These are phyloP conservation scores for Nyctibius grandis DNA, from an alignment of 2,797 vertebrate species.

Conservation along the genomic window DNA sequence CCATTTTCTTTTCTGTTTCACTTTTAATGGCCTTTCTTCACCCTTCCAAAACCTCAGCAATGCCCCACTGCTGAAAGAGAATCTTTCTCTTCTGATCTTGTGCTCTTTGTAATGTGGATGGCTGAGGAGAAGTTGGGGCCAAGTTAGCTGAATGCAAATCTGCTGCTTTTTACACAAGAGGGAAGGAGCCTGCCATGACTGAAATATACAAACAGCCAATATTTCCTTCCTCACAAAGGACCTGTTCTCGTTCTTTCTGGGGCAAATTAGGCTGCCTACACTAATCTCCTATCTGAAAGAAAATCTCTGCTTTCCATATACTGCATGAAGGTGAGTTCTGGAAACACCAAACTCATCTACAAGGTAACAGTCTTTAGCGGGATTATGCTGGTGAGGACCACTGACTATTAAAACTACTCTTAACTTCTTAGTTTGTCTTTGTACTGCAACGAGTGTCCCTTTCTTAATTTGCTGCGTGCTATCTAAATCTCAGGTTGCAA, in stretches of 20 bases:
- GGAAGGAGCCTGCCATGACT: neutral
- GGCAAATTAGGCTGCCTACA: neutral
- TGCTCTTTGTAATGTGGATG: neutral
- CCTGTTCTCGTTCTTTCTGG: neutral
- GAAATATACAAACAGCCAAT: neutral
- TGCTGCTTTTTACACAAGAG: neutral
- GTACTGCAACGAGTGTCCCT: neutral
- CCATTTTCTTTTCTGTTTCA: neutral
- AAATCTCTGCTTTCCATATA: neutral
- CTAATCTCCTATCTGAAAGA: neutral
- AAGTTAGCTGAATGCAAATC: neutral
- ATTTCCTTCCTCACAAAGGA: neutral
- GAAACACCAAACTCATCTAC: neutral
- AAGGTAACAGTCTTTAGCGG: neutral
- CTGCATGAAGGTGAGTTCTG: neutral
- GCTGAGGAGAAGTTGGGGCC: neutral
- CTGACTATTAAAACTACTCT: neutral
- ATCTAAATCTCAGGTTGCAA: neutral
- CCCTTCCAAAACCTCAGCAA: neutral
- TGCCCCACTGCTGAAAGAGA: too few relatives aligned
- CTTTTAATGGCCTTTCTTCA: neutral
- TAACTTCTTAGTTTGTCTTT: neutral
- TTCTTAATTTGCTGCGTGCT: neutral
- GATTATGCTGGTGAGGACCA: neutral
- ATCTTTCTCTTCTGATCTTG: neutral